phyloP scores from a whole-genome alignment of 2,888 invertebrate genomes.

The Orgyia antiqua region DNA sequence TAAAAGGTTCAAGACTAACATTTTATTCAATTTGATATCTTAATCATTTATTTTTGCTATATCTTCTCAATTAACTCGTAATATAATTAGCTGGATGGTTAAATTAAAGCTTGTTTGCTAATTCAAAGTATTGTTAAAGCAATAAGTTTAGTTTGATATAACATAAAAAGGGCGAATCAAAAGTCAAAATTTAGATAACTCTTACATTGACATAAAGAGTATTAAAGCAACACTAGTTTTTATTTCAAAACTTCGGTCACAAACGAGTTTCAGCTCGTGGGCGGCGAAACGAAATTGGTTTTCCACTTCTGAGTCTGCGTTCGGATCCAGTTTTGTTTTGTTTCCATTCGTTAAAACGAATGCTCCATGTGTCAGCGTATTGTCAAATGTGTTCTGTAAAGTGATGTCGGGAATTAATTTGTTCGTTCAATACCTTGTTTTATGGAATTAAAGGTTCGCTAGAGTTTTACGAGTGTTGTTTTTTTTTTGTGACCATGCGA shows the following conservation, averaged over 20 bases:
- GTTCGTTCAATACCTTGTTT: constrained; percentile 3
- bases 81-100: no score
- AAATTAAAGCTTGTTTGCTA: no score
- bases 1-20: no score
- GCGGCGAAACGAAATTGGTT: constrained; percentile 48
- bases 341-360: constrained; percentile 30
- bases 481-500: not conserved
- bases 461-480: no score
- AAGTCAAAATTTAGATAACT: no score
- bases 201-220: no score
- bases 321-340: constrained; percentile 29
- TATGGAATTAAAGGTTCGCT: constrained; percentile 7
- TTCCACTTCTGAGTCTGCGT: constrained; percentile 39
- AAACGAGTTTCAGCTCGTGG: constrained; percentile 35
- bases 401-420: constrained; percentile 14
- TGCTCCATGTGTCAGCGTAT: constrained; percentile 23
- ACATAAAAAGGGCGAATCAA: no score
- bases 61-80: no score
- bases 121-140: no score
- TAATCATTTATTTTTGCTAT: no score
- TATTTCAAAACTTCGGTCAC: constrained; percentile 28
- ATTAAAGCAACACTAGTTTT: constrained; percentile 28
- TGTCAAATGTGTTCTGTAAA: constrained; percentile 18
- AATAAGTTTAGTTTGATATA: no score
- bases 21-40: no score